These are phyloP conservation scores for Lacerta bilineata DNA, from an alignment of 2,797 vertebrate genomes.

Conservation along the genomic window DNA sequence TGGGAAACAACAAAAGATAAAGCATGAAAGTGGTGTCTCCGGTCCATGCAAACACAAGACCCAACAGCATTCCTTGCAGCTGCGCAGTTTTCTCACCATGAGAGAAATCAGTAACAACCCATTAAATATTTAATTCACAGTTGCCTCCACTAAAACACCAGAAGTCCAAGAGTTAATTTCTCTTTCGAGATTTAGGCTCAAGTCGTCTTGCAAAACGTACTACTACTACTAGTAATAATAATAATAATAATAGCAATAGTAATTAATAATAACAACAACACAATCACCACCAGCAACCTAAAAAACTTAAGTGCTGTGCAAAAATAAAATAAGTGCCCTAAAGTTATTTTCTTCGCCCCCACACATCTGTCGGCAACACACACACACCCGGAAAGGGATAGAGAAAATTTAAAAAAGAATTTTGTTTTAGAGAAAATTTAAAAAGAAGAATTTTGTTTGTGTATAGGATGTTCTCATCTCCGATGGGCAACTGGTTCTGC, in stretches of 20 bases:
- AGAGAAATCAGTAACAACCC: slow-evolving; percentile 1
- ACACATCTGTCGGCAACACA: background rate
- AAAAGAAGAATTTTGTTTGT: background rate
- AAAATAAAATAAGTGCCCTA: background rate
- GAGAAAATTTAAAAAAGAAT: background rate
- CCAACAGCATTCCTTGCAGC: fast-evolving
- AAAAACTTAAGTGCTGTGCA: background rate
- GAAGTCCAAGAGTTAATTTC: background rate
- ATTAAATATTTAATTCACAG: slow-evolving; percentile 27
- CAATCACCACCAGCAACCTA: background rate
- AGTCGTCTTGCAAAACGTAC: background rate
- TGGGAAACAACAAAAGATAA: background rate
- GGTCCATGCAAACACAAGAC: slow-evolving; percentile 14
- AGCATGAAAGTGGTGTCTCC: background rate
- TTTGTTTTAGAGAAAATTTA: background rate
- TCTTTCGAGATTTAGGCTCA: background rate
- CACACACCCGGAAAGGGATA: too few species aligned
- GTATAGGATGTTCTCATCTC: background rate
- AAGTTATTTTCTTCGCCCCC: background rate
- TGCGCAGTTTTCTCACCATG: slow-evolving; percentile 43
- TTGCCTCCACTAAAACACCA: slow-evolving; percentile 5
- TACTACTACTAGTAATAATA: background rate
- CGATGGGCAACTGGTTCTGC: background rate
- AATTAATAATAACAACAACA: background rate
- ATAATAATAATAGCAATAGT: background rate